Evolutionary conservation across 2,888 invertebrate species (phyloP).

Genomic region (Merodon equestris): DNA sequence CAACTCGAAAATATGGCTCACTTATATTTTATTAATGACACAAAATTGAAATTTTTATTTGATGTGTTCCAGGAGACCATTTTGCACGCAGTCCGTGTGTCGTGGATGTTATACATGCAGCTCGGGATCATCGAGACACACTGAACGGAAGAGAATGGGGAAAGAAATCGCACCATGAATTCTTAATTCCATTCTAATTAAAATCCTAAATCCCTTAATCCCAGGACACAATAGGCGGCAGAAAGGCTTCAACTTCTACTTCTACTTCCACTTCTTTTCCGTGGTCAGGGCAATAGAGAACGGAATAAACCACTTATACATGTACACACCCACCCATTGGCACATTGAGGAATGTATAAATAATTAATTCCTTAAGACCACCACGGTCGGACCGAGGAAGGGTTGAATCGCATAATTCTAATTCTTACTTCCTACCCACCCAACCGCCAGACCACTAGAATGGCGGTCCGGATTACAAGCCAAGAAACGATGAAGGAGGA

Average conservation of each 20-base stretch:
- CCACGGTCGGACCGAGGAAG: conserved; percentile 17
- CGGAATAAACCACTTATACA: too few species aligned
- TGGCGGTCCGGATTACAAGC: conserved; percentile 48
- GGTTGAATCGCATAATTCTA: conserved; percentile 29
- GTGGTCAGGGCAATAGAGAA: conserved; percentile 35
- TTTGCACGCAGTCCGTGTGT: conserved; percentile 6
- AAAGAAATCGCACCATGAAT: conserved; percentile 48
- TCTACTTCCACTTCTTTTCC: neutral
- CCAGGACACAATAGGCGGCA: conserved; percentile 37
- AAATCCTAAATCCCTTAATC: conserved; percentile 60
- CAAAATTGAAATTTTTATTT: conserved; percentile 66
- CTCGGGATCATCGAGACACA: neutral
- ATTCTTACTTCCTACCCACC: conserved; percentile 3
- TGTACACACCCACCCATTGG: conserved; percentile 12
- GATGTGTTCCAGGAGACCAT: conserved; percentile 55
- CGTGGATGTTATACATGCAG: neutral
- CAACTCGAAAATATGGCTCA: conserved; percentile 64
- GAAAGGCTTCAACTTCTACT: conserved; percentile 1
- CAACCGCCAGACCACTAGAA: too few species aligned
- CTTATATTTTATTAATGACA: conserved; percentile 68
- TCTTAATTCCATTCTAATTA: conserved; percentile 65
- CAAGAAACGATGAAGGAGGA: neutral
- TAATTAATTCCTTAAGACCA: conserved; percentile 53
- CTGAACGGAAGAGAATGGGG: neutral
- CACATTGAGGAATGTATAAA: conserved; percentile 33